Conservation (phyloP, 2,888 invertebrate species). For the Pediacus dermestoides region DNA sequence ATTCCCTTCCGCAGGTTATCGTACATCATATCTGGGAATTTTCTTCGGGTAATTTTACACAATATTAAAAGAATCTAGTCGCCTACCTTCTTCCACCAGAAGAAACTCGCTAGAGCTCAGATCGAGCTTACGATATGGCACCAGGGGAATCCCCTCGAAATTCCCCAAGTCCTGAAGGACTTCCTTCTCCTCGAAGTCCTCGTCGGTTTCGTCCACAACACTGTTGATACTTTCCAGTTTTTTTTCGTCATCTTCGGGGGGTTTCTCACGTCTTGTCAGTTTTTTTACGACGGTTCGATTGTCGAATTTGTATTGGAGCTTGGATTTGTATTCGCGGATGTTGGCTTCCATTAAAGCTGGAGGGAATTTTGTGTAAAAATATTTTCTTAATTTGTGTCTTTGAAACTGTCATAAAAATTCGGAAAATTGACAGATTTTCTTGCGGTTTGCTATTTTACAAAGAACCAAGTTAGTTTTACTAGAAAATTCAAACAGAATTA, state of each 20-base stretch:
- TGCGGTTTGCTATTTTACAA: no score
- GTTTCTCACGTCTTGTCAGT: background rate
- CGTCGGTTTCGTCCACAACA: slow-evolving; percentile 16
- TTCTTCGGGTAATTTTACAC: no score
- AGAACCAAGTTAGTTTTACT: no score
- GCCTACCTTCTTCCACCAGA: slow-evolving; percentile 26
- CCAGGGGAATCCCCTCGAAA: slow-evolving; percentile 37
- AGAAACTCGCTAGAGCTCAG: slow-evolving; percentile 38
- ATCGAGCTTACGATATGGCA: slow-evolving; percentile 40
- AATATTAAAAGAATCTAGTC: no score
- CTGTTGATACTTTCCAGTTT: slow-evolving; percentile 11
- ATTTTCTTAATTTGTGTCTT: no score
- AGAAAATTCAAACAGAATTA: no score
- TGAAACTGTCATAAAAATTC: no score
- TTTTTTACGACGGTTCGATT: slow-evolving; percentile 22
- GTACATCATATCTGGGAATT: no score
- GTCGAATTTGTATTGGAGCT: slow-evolving; percentile 41
- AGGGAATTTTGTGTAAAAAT: slow-evolving; percentile 7
- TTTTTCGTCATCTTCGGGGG: background rate
- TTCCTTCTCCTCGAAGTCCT: slow-evolving; percentile 13
- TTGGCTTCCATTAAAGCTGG: slow-evolving; percentile 34
- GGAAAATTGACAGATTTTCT: no score
- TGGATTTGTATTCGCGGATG: slow-evolving; percentile 41
- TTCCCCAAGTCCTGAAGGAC: slow-evolving; percentile 3
- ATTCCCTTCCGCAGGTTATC: no score